Conservation (phyloP, 2,797 vertebrate genomes). For the Chloroceryle inda region DNA sequence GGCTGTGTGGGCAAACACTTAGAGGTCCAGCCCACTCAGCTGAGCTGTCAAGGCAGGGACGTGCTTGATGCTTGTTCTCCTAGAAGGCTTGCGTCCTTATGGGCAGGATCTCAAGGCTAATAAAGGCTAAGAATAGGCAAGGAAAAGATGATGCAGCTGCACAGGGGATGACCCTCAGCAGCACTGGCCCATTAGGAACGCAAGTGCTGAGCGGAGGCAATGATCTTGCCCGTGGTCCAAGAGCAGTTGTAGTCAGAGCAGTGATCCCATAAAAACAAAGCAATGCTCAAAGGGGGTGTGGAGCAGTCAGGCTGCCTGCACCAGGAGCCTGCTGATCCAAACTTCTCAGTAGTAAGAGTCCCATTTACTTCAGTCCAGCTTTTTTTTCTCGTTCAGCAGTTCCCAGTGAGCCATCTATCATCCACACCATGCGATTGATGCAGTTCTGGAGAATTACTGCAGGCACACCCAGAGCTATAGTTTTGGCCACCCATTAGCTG, state of each 20-base stretch:
- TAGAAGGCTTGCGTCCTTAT: rapidly evolving
- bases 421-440: neutral
- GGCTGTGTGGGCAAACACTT: neutral
- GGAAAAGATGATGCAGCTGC: neutral
- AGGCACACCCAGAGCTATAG: neutral
- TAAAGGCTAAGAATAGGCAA: conserved; percentile 4
- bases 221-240: neutral
- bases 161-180: rapidly evolving
- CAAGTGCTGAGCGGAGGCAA: rapidly evolving
- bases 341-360: neutral
- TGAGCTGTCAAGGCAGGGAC: neutral
- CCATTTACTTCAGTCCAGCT: neutral
- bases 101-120: neutral
- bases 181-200: rapidly evolving
- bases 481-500: neutral
- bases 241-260: neutral
- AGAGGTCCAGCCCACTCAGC: neutral
- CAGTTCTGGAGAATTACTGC: neutral
- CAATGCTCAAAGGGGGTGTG: rapidly evolving
- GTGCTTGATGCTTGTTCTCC: neutral
- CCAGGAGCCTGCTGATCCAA: neutral
- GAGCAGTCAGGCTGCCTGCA: neutral
- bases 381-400: neutral
- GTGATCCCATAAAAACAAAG: neutral
- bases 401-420: neutral